Evolutionary conservation across 1,140 invertebrate genomes (phyloP).

Genomic region (Trachymyrmex septentrionalis): DNA sequence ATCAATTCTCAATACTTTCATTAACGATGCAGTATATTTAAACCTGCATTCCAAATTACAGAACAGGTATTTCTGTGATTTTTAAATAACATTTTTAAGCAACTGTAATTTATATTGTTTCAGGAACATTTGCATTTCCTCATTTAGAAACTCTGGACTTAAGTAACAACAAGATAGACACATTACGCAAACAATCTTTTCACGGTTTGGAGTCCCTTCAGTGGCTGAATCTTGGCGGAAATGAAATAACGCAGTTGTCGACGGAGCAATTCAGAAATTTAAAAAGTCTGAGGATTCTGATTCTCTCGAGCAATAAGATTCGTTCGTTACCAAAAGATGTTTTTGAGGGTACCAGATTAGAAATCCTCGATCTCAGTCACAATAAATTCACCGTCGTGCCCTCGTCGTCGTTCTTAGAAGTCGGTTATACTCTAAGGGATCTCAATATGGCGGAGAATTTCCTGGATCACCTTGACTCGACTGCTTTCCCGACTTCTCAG

Average conservation of each 20-base stretch:
- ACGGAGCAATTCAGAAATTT: conserved; percentile 94
- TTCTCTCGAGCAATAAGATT: conserved; percentile 92
- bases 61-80: not conserved
- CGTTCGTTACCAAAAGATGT: conserved; percentile 92
- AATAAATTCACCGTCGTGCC: conserved; percentile 93
- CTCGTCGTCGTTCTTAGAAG: conserved; percentile 90
- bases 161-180: conserved; percentile 91
- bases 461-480: conserved; percentile 95
- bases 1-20: not conserved
- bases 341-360: conserved; percentile 92
- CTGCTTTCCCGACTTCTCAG: conserved; percentile 94
- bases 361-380: conserved; percentile 92
- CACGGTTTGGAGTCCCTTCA: conserved; percentile 91
- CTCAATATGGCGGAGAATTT: conserved; percentile 93
- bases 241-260: conserved; percentile 92
- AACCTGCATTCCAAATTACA: not conserved
- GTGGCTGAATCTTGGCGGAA: conserved; percentile 92
- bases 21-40: not conserved
- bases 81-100: not conserved
- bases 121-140: conserved; percentile 85
- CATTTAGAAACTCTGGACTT: conserved; percentile 92
- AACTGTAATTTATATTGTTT: not conserved
- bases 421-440: conserved; percentile 91
- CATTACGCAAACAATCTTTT: conserved; percentile 92
- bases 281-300: conserved; percentile 91